A percentile compares a stretch with the other conserved stretches of the same genome.
Conservation (phyloP, 2,113 vertebrate genomes). For the Orthonyx spaldingii region DNA sequence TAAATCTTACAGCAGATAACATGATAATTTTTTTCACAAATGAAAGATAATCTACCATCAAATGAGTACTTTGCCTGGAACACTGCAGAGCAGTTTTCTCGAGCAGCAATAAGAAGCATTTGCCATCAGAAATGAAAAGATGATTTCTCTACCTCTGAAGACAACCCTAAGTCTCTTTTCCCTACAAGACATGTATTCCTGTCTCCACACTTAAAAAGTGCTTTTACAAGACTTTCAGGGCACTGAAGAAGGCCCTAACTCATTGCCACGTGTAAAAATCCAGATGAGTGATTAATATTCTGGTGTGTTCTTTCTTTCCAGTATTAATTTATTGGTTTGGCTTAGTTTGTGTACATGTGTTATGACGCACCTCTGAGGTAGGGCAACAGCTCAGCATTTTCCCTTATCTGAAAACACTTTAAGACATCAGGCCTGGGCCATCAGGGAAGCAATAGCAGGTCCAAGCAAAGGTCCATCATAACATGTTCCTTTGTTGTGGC, state of each 20-base stretch:
- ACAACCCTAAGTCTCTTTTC: background rate
- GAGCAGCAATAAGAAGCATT: background rate
- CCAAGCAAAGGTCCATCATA: background rate
- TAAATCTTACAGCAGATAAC: background rate
- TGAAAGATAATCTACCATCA: background rate
- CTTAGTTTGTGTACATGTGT: background rate
- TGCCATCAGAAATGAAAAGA: background rate
- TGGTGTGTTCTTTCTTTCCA: background rate
- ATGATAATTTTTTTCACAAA: background rate
- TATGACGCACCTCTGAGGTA: background rate
- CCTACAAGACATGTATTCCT: background rate
- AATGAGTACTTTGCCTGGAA: background rate
- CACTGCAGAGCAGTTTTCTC: background rate
- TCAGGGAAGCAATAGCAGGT: background rate
- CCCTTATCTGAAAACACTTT: background rate
- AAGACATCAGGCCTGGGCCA: background rate
- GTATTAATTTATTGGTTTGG: background rate
- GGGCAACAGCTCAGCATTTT: background rate
- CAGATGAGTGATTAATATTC: background rate
- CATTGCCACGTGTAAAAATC: background rate
- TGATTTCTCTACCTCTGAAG: background rate
- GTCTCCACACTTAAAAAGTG: background rate
- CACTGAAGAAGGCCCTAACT: background rate
- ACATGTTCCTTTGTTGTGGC: background rate
- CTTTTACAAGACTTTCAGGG: background rate